Evolutionary conservation across 2,113 vertebrate species (phyloP).

Genomic region (Nymphicus hollandicus): DNA sequence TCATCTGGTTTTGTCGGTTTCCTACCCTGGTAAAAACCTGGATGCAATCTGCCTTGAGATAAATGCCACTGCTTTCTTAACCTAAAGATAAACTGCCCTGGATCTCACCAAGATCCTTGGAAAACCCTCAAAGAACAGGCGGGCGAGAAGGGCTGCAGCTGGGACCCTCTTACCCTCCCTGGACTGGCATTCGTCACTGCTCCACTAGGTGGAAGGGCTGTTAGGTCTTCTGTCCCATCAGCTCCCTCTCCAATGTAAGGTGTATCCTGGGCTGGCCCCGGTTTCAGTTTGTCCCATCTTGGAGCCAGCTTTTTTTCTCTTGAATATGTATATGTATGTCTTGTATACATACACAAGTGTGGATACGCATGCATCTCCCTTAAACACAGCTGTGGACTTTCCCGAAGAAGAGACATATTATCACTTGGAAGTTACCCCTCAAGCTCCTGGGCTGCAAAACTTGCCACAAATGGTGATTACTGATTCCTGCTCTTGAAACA

Average conservation of each 20-base stretch:
- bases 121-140: not conserved
- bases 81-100: not conserved
- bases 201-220: accelerated
- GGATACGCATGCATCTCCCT: not conserved
- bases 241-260: accelerated
- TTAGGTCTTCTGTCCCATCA: not conserved
- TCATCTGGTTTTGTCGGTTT: not conserved
- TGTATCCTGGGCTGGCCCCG: accelerated
- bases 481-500: not conserved
- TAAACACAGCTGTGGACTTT: not conserved
- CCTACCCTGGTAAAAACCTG: not conserved
- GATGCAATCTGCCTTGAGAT: accelerated
- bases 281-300: accelerated
- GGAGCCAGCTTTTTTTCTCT: not conserved
- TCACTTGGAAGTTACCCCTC: not conserved
- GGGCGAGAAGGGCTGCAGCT: accelerated
- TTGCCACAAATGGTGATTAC: not conserved
- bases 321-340: accelerated
- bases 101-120: not conserved
- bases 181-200: accelerated
- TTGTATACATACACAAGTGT: accelerated
- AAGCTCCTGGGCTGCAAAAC: too few species aligned
- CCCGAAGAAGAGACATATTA: not conserved
- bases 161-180: too few species aligned
- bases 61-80: accelerated